Evolutionary conservation across 2,797 vertebrate species (phyloP).

Genomic region (Mormyrus proboscirostris): DNA sequence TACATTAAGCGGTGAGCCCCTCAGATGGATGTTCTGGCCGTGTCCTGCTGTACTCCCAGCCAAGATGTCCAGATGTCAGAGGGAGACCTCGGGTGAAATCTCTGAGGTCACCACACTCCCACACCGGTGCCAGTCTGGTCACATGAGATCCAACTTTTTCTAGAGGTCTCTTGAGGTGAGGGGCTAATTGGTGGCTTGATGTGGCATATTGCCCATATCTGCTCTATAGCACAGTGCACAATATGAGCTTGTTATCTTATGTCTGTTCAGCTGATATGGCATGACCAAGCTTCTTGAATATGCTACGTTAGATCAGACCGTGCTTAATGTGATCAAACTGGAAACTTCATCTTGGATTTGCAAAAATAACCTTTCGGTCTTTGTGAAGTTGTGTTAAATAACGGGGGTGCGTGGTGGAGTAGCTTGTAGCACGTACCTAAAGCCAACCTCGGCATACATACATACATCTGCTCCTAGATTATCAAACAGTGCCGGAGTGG

Average conservation of each 20-base stretch:
- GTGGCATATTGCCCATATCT: background rate
- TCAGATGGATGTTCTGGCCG: conserved; percentile 30
- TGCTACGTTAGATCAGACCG: background rate
- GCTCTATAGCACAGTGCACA: background rate
- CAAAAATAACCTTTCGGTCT: background rate
- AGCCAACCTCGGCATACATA: background rate
- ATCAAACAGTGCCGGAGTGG: background rate
- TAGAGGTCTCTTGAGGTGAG: background rate
- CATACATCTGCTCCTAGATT: background rate
- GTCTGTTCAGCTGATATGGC: background rate
- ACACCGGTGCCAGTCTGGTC: background rate
- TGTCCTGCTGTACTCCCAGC: conserved; percentile 13
- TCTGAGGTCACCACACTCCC: background rate
- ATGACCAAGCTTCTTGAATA: background rate
- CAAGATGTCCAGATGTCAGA: conserved; percentile 39
- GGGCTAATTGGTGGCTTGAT: background rate
- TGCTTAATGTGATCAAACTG: background rate
- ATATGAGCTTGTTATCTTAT: background rate
- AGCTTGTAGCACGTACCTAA: background rate
- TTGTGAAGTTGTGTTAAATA: background rate
- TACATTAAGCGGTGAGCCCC: conserved; percentile 31
- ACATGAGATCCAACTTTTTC: background rate
- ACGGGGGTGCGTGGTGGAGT: background rate
- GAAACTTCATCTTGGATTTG: background rate
- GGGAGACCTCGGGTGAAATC: background rate